These are phyloP conservation scores for Aviceda subcristata DNA, from an alignment of 2,113 vertebrate genomes.

Conservation along the genomic window DNA sequence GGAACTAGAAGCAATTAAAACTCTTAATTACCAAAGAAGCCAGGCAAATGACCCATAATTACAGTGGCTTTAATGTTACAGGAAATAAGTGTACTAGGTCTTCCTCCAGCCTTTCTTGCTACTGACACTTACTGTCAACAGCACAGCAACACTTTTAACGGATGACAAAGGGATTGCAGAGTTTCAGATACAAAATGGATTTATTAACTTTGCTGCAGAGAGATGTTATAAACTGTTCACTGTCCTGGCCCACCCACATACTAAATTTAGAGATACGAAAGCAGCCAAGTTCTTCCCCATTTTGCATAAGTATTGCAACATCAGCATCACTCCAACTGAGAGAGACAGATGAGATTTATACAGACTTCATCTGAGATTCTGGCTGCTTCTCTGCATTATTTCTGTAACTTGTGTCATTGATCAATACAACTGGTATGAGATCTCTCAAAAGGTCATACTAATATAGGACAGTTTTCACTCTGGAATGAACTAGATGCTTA, in stretches of 20 bases:
- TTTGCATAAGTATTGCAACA: background rate
- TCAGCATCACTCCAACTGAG: conserved; percentile 20
- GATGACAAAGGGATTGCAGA: background rate
- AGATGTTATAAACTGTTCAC: background rate
- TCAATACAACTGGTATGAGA: conserved; percentile 16
- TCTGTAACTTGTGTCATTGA: conserved; percentile 17
- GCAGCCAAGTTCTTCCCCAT: conserved; percentile 11
- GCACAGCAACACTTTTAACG: background rate
- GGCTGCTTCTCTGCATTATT: conserved; percentile 10
- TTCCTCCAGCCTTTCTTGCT: background rate
- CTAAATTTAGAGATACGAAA: conserved; percentile 18
- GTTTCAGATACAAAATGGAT: background rate
- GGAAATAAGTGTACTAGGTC: conserved; percentile 14
- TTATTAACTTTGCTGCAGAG: background rate
- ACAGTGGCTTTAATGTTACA: conserved; percentile 26
- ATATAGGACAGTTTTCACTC: conserved; percentile 21
- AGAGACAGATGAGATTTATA: conserved; percentile 40
- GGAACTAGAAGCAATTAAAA: conserved; percentile 76
- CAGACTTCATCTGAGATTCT: conserved; percentile 20
- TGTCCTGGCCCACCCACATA: background rate
- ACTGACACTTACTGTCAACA: background rate
- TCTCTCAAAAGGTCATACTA: conserved; percentile 25
- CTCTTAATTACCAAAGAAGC: conserved; percentile 69
- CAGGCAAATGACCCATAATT: conserved; percentile 71
- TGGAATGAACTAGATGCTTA: conserved; percentile 34